Evolutionary conservation across 2,113 vertebrate species (phyloP).

Genomic region (Gallinago media): DNA sequence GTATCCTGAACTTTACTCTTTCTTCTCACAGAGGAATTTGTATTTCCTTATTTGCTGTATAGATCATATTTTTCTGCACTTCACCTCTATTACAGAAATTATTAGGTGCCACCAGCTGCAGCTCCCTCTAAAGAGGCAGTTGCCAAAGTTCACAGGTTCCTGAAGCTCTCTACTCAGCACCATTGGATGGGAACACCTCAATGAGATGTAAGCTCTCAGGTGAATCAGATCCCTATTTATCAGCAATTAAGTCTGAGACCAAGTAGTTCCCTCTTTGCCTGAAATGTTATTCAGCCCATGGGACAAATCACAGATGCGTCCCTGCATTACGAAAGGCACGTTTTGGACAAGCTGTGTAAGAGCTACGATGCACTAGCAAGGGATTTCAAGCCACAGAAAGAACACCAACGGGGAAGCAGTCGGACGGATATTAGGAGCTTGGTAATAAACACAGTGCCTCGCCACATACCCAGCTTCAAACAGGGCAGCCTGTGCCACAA

Average conservation of each 20-base stretch:
- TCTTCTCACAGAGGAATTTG: neutral
- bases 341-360: neutral
- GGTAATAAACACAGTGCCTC: neutral
- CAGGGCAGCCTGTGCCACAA: neutral
- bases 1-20: neutral
- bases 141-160: neutral
- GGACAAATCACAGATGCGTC: neutral
- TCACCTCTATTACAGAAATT: neutral
- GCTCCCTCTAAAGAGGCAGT: neutral
- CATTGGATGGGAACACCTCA: neutral
- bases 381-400: neutral
- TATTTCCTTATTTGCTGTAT: neutral
- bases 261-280: neutral
- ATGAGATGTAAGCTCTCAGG: neutral
- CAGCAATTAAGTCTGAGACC: neutral
- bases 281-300: neutral
- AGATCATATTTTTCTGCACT: neutral
- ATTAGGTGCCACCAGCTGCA: neutral
- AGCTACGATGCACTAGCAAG: fast-evolving
- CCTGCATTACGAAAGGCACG: fast-evolving
- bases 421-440: neutral
- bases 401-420: fast-evolving
- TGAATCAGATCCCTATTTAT: neutral
- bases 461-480: neutral
- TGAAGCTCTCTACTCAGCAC: neutral